A percentile compares a stretch with the other conserved stretches of the same genome.
These are phyloP conservation scores for Phanerotoma sp. DNA, from an alignment of 2,888 invertebrate species.

Conservation along the genomic window DNA sequence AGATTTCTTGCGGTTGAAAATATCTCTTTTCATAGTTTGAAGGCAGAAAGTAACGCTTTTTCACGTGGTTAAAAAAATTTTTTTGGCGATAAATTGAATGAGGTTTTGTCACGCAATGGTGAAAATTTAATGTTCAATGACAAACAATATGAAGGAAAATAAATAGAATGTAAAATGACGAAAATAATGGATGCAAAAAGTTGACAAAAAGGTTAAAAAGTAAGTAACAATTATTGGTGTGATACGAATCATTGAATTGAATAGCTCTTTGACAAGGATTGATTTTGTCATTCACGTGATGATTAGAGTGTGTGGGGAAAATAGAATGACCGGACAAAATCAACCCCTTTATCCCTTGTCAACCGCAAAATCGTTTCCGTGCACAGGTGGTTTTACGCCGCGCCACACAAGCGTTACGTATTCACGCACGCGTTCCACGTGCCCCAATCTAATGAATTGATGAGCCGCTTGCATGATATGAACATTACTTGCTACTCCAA, in stretches of 20 bases:
- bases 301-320: neutral
- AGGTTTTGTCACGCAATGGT: too few species aligned
- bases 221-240: neutral
- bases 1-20: too few species aligned
- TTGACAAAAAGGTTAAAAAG: neutral
- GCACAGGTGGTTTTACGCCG: conserved; percentile 25
- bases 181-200: too few species aligned
- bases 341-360: conserved; percentile 7
- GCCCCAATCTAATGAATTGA: conserved; percentile 39
- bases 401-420: conserved; percentile 10
- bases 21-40: too few species aligned
- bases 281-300: neutral
- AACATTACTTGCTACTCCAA: too few species aligned
- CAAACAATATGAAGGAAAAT: too few species aligned
- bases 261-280: neutral
- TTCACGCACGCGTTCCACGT: conserved; percentile 20
- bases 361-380: conserved; percentile 19
- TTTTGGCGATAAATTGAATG: too few species aligned
- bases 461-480: conserved; percentile 42
- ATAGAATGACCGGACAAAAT: conserved; percentile 6
- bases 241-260: too few species aligned
- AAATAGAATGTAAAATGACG: too few species aligned
- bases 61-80: too few species aligned
- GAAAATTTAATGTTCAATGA: too few species aligned
- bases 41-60: too few species aligned